Evolutionary conservation across 2,797 vertebrate genomes (phyloP).

Genomic region (Leptoclinus maculatus): DNA sequence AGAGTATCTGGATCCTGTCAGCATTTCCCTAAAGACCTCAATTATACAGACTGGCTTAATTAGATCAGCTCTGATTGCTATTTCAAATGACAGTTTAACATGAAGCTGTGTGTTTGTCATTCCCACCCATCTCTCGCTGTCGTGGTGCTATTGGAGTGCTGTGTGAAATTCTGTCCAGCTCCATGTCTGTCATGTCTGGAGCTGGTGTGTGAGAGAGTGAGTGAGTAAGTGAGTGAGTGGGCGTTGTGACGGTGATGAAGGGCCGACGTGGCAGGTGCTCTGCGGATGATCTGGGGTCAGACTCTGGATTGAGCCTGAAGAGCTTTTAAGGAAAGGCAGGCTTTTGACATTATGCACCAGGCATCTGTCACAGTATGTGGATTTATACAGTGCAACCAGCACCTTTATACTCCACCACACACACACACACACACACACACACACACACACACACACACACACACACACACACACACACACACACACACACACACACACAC

Average conservation of each 20-base stretch:
- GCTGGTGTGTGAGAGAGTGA: slow-evolving; percentile 44
- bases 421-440: slow-evolving; percentile 31
- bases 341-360: slow-evolving; percentile 72
- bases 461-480: slow-evolving; percentile 42
- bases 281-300: slow-evolving; percentile 82
- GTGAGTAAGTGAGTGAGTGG: slow-evolving; percentile 39
- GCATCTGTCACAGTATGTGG: slow-evolving; percentile 56
- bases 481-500: slow-evolving; percentile 41
- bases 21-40: slow-evolving; percentile 71
- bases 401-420: slow-evolving; percentile 44
- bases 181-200: slow-evolving; percentile 51
- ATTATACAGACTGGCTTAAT: slow-evolving; percentile 80
- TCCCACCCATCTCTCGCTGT: slow-evolving; percentile 64
- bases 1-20: slow-evolving; percentile 85
- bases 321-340: slow-evolving; percentile 62
- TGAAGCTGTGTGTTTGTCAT: slow-evolving; percentile 65
- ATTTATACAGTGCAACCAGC: slow-evolving; percentile 48
- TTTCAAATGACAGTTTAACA: slow-evolving; percentile 80
- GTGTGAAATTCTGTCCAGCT: slow-evolving; percentile 43
- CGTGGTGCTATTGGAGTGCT: slow-evolving; percentile 26
- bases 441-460: slow-evolving; percentile 32
- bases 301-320: slow-evolving; percentile 80
- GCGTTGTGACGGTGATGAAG: slow-evolving; percentile 63
- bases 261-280: slow-evolving; percentile 78
- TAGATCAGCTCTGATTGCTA: slow-evolving; percentile 82